Evolutionary conservation across 1,140 invertebrate genomes (phyloP).

Genomic region (Tetranychus cinnabarinus): DNA sequence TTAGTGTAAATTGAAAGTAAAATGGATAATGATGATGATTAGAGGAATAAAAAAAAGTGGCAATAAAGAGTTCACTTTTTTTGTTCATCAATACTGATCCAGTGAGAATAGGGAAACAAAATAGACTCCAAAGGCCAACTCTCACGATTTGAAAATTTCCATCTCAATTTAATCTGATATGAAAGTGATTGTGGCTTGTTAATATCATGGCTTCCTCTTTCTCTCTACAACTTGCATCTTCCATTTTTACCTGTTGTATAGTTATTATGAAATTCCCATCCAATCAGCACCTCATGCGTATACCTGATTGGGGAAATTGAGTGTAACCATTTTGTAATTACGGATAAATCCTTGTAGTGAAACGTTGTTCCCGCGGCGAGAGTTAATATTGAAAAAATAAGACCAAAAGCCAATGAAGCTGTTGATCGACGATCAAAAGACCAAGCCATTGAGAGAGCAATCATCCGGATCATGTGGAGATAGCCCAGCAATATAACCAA

Average conservation of each 20-base stretch:
- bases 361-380: constrained; percentile 42
- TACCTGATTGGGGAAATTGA: constrained; percentile 47
- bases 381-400: constrained; percentile 35
- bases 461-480: constrained; percentile 39
- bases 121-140: no score
- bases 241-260: not conserved
- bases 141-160: no score
- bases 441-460: constrained; percentile 41
- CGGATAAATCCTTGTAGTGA: constrained; percentile 41
- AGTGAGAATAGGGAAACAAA: no score
- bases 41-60: no score
- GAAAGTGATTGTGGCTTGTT: no score
- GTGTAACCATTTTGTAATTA: constrained; percentile 36
- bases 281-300: constrained; percentile 35
- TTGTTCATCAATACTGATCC: no score
- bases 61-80: no score
- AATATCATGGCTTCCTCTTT: no score
- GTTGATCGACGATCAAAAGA: constrained; percentile 21
- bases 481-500: constrained; percentile 56
- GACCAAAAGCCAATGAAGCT: constrained; percentile 16
- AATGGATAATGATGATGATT: no score
- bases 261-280: constrained; percentile 14
- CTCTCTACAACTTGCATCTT: no score
- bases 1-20: no score
- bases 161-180: no score